phyloP scores from a whole-genome alignment of 2,113 vertebrate genomes.

The Lepus americanus region DNA sequence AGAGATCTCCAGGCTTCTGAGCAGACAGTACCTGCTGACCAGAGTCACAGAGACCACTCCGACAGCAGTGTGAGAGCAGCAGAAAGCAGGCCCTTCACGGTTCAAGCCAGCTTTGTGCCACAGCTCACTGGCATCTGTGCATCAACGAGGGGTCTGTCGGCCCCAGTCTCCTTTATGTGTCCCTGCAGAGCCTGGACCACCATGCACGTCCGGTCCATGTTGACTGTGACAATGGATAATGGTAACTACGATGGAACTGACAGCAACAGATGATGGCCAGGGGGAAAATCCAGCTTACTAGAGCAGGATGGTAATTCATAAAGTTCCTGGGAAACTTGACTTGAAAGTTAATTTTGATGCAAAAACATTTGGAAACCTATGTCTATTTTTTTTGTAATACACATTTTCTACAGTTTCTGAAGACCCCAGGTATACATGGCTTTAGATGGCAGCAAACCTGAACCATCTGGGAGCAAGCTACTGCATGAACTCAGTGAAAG shows the following conservation, averaged over 20 bases:
- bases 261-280: neutral
- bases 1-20: neutral
- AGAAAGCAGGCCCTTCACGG: neutral
- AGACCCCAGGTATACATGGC: too few relatives aligned
- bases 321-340: too few relatives aligned
- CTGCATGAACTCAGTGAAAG: neutral
- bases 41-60: neutral
- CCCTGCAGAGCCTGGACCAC: neutral
- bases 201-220: neutral
- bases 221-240: neutral
- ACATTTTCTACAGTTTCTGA: too few relatives aligned
- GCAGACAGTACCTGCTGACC: neutral
- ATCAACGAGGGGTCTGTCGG: neutral
- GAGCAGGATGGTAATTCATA: too few relatives aligned
- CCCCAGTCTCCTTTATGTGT: neutral
- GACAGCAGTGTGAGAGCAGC: neutral
- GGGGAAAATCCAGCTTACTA: neutral
- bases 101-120: neutral
- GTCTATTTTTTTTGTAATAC: too few relatives aligned
- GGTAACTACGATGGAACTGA: too few relatives aligned
- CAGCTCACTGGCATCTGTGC: rapidly evolving
- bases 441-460: neutral
- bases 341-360: too few relatives aligned
- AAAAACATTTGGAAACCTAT: too few relatives aligned
- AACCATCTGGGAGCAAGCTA: neutral